A percentile compares a stretch with the other conserved stretches of the same genome.
Evolutionary conservation across 2,797 vertebrate species (phyloP).

Genomic region (Poeciliopsis gracilis): DNA sequence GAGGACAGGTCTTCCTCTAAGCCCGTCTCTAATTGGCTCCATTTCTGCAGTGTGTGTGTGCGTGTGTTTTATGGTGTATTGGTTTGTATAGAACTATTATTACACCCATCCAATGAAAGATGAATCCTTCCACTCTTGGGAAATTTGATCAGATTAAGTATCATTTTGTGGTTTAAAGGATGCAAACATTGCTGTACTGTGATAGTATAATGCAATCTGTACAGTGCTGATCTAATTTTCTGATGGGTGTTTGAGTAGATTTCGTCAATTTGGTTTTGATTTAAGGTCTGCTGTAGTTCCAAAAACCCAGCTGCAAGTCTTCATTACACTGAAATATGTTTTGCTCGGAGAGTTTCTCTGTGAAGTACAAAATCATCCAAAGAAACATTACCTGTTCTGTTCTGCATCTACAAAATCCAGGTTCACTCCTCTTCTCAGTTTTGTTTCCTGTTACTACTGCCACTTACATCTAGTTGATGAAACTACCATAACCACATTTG

Average conservation of each 20-base stretch:
- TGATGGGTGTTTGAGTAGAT: not conserved
- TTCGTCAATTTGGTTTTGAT: slow-evolving; percentile 6
- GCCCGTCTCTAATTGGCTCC: slow-evolving; percentile 71
- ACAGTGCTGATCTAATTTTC: not conserved
- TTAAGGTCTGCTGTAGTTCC: not conserved
- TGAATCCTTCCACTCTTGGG: slow-evolving; percentile 36
- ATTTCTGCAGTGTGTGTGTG: slow-evolving; percentile 48
- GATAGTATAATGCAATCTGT: not conserved
- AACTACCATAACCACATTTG: not conserved
- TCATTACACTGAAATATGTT: slow-evolving; percentile 1
- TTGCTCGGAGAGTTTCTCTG: not conserved
- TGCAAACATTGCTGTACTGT: not conserved
- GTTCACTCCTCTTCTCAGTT: not conserved
- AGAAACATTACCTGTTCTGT: not conserved
- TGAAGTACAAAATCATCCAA: not conserved
- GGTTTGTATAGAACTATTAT: slow-evolving; percentile 50
- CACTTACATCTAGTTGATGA: not conserved
- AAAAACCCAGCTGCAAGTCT: slow-evolving; percentile 4
- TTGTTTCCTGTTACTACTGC: not conserved
- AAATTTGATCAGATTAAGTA: slow-evolving; percentile 34
- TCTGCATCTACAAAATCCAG: not conserved
- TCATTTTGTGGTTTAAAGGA: slow-evolving; percentile 22
- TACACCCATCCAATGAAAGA: slow-evolving; percentile 40
- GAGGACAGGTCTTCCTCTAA: slow-evolving; percentile 70
- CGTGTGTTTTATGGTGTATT: slow-evolving; percentile 25